These are phyloP conservation scores for Linyphia triangularis DNA, from an alignment of 2,888 invertebrate species.

Conservation along the genomic window DNA sequence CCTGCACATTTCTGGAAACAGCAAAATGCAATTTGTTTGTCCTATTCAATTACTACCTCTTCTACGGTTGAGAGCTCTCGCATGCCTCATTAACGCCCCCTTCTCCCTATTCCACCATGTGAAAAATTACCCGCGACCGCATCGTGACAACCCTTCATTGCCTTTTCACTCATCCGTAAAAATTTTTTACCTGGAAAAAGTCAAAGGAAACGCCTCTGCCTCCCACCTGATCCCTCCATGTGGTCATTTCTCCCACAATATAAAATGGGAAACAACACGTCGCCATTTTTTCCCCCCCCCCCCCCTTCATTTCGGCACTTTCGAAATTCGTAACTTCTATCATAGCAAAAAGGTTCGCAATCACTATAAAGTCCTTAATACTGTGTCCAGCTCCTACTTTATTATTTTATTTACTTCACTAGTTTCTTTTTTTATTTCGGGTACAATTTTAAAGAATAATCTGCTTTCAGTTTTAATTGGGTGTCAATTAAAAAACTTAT, in stretches of 20 bases:
- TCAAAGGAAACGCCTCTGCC: background rate
- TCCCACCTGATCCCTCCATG: background rate
- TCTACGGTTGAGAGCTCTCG: background rate
- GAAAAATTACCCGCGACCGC: background rate
- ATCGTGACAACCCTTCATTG: constrained; percentile 13
- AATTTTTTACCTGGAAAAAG: background rate
- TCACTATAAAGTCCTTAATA: too few relatives aligned
- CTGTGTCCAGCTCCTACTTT: too few relatives aligned
- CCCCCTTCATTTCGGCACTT: background rate
- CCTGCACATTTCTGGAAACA: too few relatives aligned
- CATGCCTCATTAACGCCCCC: background rate
- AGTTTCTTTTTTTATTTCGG: too few relatives aligned
- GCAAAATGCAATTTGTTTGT: background rate
- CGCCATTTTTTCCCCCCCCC: background rate
- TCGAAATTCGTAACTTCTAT: too few relatives aligned
- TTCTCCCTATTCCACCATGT: background rate
- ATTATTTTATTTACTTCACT: too few relatives aligned
- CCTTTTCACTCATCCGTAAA: constrained; percentile 15
- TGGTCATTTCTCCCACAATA: constrained; percentile 39
- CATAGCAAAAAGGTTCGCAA: too few relatives aligned
- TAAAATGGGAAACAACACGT: background rate
- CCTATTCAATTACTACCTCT: background rate
- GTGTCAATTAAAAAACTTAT: too few relatives aligned
- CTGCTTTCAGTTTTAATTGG: too few relatives aligned
- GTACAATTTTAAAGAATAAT: too few relatives aligned